phyloP scores from a whole-genome alignment of 2,888 invertebrate genomes.

The Mystacides longicornis region DNA sequence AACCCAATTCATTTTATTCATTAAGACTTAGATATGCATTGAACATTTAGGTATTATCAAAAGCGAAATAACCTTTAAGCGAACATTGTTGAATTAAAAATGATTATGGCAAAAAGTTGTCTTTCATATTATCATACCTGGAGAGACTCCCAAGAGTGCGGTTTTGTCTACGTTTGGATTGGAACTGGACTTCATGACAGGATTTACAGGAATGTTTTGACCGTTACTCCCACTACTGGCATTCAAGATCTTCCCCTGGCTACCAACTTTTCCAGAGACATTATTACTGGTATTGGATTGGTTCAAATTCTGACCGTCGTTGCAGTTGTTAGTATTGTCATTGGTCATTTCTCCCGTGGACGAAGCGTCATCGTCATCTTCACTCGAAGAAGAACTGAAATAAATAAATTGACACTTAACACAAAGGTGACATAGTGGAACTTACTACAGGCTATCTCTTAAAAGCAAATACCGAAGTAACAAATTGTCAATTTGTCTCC shows the following conservation, averaged over 20 bases:
- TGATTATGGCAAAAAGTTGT: too few relatives aligned
- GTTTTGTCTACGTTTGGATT: conserved; percentile 48
- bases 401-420: too few relatives aligned
- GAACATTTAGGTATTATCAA: too few relatives aligned
- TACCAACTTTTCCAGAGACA: not conserved
- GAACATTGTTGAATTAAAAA: too few relatives aligned
- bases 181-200: conserved; percentile 46
- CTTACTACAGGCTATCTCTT: too few relatives aligned
- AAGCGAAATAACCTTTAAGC: too few relatives aligned
- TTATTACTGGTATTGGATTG: conserved; percentile 2
- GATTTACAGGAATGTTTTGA: conserved; percentile 40
- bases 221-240: conserved; percentile 30
- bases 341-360: conserved; percentile 45
- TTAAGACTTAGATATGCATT: too few relatives aligned
- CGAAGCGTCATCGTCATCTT: conserved; percentile 54
- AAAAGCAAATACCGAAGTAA: too few relatives aligned
- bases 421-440: too few relatives aligned
- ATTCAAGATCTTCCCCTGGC: conserved; percentile 9
- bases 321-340: conserved; percentile 29
- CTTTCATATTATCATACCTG: too few relatives aligned
- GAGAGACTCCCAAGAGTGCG: conserved; percentile 44
- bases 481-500: too few relatives aligned
- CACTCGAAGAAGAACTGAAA: conserved; percentile 63
- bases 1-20: too few relatives aligned
- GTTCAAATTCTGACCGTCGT: conserved; percentile 10